Conservation (phyloP, 35 echinoderm and acorn worm genomes). For the Apostichopus californicus region DNA sequence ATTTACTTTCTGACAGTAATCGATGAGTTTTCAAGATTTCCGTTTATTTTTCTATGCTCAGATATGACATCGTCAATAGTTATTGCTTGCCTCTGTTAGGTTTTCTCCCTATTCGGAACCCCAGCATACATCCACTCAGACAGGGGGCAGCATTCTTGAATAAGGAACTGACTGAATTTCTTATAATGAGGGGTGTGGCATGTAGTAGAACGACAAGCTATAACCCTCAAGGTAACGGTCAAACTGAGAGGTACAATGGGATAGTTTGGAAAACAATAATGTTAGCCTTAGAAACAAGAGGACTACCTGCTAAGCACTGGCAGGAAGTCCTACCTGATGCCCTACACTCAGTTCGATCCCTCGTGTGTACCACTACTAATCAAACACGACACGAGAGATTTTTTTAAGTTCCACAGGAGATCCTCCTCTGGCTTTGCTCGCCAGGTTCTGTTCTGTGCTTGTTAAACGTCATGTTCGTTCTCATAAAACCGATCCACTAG, state of each 20-base stretch:
- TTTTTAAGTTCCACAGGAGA: conserved; percentile 34
- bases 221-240: neutral
- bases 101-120: conserved; percentile 60
- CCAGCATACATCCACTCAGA: conserved; percentile 47
- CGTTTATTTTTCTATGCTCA: conserved; percentile 52
- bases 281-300: conserved; percentile 44
- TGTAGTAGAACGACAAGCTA: conserved; percentile 59
- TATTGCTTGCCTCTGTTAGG: conserved; percentile 50
- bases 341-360: conserved; percentile 45
- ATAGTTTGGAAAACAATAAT: conserved; percentile 57
- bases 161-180: conserved; percentile 51
- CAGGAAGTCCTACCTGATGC: conserved; percentile 53
- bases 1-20: conserved; percentile 53
- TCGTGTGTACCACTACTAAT: conserved; percentile 46
- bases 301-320: conserved; percentile 48
- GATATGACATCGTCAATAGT: conserved; percentile 57
- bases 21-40: conserved; percentile 52
- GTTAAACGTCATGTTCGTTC: conserved; percentile 45
- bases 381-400: conserved; percentile 29
- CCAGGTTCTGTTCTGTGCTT: conserved; percentile 43
- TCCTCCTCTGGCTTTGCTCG: conserved; percentile 9
- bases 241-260: conserved; percentile 44
- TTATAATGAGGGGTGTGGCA: conserved; percentile 47
- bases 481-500: conserved; percentile 41
- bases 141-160: conserved; percentile 47